phyloP scores from a whole-genome alignment of 2,113 vertebrate species.

The Eubucco bourcierii region DNA sequence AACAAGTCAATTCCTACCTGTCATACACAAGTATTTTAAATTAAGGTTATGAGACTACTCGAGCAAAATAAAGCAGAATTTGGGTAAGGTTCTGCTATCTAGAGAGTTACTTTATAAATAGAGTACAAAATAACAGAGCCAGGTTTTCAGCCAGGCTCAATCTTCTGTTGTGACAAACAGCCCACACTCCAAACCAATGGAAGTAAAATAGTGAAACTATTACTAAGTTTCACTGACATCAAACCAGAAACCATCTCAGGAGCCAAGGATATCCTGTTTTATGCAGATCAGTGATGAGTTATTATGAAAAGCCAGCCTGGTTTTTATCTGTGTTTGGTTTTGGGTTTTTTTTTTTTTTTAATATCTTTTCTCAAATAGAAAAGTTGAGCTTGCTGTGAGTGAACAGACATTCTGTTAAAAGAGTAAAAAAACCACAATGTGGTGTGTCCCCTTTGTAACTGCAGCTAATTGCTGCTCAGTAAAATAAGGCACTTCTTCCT shows the following conservation, averaged over 20 bases:
- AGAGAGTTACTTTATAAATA: not conserved
- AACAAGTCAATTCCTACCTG: not conserved
- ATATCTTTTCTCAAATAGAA: conserved; percentile 10
- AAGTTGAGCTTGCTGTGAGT: conserved; percentile 8
- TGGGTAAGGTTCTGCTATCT: not conserved
- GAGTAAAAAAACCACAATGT: not conserved
- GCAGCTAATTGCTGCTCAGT: not conserved
- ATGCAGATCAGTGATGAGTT: not conserved
- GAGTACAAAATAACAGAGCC: not conserved
- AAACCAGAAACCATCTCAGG: not conserved
- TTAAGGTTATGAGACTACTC: not conserved
- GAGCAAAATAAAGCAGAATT: not conserved
- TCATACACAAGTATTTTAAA: conserved; percentile 11
- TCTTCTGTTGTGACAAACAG: not conserved
- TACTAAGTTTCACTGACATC: not conserved
- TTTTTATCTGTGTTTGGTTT: not conserved
- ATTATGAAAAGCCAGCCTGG: not conserved
- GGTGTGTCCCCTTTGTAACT: not conserved
- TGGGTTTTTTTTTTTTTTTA: not conserved
- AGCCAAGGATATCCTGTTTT: not conserved
- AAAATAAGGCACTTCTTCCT: conserved; percentile 56
- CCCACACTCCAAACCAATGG: not conserved
- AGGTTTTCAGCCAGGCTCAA: not conserved
- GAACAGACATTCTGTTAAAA: conserved; percentile 1
- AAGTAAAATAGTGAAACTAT: not conserved